phyloP scores from a whole-genome alignment of 2,113 vertebrate species.

The Heptranchias perlo region DNA sequence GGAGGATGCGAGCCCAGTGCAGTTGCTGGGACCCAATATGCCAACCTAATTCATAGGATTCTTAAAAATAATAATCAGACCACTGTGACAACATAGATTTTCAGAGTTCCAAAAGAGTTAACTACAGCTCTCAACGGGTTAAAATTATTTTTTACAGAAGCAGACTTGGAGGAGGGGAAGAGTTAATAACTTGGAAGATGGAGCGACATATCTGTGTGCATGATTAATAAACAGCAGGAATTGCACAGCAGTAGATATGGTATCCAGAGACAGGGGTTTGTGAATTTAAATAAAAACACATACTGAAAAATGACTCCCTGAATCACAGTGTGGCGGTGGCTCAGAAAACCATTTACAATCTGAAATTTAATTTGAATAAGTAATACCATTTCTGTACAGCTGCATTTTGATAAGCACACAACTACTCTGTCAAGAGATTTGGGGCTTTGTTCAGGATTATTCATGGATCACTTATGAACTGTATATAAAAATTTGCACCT shows the following conservation, averaged over 20 bases:
- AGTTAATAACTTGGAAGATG: background rate
- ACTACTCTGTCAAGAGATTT: background rate
- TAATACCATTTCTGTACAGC: slow-evolving; percentile 24
- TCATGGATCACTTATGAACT: background rate
- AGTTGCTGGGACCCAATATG: background rate
- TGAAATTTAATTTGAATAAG: slow-evolving; percentile 31
- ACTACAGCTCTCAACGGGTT: background rate
- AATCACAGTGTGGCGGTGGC: background rate
- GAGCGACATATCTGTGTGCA: background rate
- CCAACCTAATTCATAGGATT: background rate
- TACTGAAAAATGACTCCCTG: slow-evolving; percentile 16
- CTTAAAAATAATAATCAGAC: background rate
- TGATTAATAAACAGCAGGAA: background rate
- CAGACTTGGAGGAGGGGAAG: background rate
- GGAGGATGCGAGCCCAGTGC: background rate
- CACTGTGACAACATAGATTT: background rate
- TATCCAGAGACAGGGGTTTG: background rate
- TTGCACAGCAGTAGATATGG: background rate
- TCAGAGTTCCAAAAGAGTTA: background rate
- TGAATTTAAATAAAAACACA: slow-evolving; percentile 31
- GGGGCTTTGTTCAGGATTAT: slow-evolving; percentile 23
- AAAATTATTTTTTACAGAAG: background rate
- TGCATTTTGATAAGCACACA: slow-evolving; percentile 25
- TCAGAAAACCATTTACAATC: slow-evolving; percentile 16
- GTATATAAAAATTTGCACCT: background rate